Evolutionary conservation across 2,888 invertebrate genomes (phyloP), one percentile per base, ranked within the genome.

Genomic region (Eupithecia vulgata): DNA sequence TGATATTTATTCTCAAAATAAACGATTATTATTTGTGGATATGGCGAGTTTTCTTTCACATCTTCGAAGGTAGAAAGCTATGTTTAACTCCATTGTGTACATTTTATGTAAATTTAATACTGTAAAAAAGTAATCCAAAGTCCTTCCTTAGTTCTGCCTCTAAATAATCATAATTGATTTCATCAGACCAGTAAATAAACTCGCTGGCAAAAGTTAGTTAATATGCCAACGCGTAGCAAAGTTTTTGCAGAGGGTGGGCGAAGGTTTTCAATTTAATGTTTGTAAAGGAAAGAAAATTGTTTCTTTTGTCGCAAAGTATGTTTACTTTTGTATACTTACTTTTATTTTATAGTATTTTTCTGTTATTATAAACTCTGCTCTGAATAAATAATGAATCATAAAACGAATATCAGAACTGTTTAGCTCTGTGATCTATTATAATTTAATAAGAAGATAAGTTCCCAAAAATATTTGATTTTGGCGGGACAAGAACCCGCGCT

Each of bases 231-330:
- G 65, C 40, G 40, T 65, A 21, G 65, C 40, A 8, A 65, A 65
- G 65, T 65, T 65, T 12, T 37, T 17, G 35, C 62, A 5, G 21
- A 35, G 61, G 34, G 61, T 61, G 34, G n/a, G 64, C n/a, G 62
- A 64, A 64, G 65, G 21, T 65, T 65, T 65, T 37, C 65, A 65
- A 65, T 65, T 42, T 65, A 65, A 40, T 65, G 40, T 65, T 65
- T 65, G 65, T 21, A 65, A 65, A 40, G 65, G 21, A 65, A 21
- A 37, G 65, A 65, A 61, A 65, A 65, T 40, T 65, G 40, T 65
- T 65, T 65, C 65, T 40, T 65, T 65, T 65, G 21, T 40, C 40
- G 40, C 65, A 21, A 61, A 12, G 65, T 35, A 13, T 64, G 40
- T 64, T 64, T 21, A 42, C 21, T 25, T 65, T 25, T 42, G 25